Evolutionary conservation across 2,888 invertebrate species (phyloP).

Genomic region (Oasisia sp.): DNA sequence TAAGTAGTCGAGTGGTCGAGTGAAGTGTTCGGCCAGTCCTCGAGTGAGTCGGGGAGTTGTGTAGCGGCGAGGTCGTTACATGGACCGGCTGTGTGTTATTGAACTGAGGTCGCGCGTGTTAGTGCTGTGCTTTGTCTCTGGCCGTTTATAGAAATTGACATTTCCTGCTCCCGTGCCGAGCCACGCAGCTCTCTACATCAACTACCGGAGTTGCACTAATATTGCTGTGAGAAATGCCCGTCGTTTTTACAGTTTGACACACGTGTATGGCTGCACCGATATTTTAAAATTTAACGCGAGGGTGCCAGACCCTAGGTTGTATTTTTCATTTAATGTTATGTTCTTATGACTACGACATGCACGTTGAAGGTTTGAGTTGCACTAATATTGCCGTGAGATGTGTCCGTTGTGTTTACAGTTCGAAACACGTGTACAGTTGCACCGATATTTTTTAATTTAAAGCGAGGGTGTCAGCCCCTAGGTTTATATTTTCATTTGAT

Average conservation of each 20-base stretch:
- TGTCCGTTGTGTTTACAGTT: neutral
- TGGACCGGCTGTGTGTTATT: neutral
- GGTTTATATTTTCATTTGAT: too few species aligned
- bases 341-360: too few species aligned
- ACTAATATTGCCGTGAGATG: neutral
- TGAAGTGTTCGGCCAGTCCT: neutral
- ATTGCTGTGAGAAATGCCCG: neutral
- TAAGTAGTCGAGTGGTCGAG: neutral
- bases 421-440: too few species aligned
- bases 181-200: neutral
- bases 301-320: too few species aligned
- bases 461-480: too few species aligned
- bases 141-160: slow-evolving; percentile 6
- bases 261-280: neutral
- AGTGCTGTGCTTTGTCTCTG: neutral
- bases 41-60: neutral
- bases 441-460: neutral
- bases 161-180: neutral
- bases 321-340: too few species aligned
- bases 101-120: neutral
- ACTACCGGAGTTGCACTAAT: neutral
- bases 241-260: neutral
- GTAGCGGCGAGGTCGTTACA: neutral
- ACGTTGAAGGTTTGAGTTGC: neutral
- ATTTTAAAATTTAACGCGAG: neutral